Conservation (phyloP, 2,888 invertebrate genomes). For the Notodonta ziczac region DNA sequence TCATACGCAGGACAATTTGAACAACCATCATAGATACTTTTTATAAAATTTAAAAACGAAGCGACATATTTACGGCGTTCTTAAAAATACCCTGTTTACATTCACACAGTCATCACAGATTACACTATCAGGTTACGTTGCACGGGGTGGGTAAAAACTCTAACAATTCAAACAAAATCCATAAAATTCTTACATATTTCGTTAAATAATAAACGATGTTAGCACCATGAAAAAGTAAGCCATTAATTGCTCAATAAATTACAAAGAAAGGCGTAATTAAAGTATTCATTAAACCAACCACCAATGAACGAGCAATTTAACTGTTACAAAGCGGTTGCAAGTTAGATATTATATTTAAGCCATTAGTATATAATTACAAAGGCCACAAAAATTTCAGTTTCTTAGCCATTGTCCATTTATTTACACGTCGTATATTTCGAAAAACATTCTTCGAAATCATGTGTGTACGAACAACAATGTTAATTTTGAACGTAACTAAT, state of each 20-base stretch:
- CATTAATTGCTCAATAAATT: slow-evolving; percentile 26
- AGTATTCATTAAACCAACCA: slow-evolving; percentile 5
- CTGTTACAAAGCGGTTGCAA: slow-evolving; percentile 18
- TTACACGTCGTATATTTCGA: slow-evolving; percentile 8
- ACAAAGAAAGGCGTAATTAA: slow-evolving; percentile 19
- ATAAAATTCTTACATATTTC: neutral
- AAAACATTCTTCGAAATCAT: slow-evolving; percentile 8
- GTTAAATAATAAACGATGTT: neutral
- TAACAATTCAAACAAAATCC: no score
- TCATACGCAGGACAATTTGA: neutral
- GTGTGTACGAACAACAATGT: slow-evolving; percentile 12
- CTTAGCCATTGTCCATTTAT: slow-evolving; percentile 7
- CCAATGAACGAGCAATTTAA: slow-evolving; percentile 31
- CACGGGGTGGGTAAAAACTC: no score
- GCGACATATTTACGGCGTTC: neutral
- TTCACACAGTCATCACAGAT: no score
- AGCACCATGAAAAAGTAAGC: slow-evolving; percentile 4
- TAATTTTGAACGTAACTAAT: slow-evolving; percentile 32
- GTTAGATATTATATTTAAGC: slow-evolving; percentile 19
- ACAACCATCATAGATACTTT: neutral
- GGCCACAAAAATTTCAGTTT: slow-evolving; percentile 15
- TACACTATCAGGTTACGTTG: no score
- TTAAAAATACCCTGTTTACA: no score
- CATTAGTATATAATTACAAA: slow-evolving; percentile 21
- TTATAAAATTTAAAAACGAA: no score